Base-by-base conservation (phyloP, 2,888 invertebrate species). In the Aporophyla lueneburgensis region DNA sequence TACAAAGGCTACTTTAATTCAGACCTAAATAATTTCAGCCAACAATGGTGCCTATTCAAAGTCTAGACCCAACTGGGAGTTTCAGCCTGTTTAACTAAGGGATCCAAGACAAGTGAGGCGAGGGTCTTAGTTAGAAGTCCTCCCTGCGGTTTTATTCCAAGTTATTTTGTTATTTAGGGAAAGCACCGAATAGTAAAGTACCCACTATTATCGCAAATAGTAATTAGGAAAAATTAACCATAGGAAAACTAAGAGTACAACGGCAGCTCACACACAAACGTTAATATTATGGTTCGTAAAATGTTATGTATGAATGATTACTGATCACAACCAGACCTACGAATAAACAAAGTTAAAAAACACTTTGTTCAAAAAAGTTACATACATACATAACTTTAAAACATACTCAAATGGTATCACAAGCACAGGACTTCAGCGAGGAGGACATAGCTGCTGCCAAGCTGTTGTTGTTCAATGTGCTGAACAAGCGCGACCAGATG, bases 1-100 rank as follows among this genome's bases (percentile, higher is more conserved):
- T 43, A 71, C 71, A 77, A 77, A 84, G 16, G 63, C 67, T 80
- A 71, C 63, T 77, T 71, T 71, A 81, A 81, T 70, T 84, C 63
- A 59, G 69, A 76, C 70, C 76, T 68, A 61, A 76, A 84, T 84
- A 78, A 84, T 84, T 83, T 76, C 46, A 75, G 51, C 49, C 53
- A 75, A 78, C 85, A 78, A 74, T 77, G 70, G 78, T 33, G 61
- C 19, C 74, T 83, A 71, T 83, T 80, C 78, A 76, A 74, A 78
- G 80, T 80, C 83, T 77, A 68, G 76, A 71, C 67, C 78, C 78
- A n/a, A 76, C 63, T 63, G 80, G 67, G 69, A 76, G 21, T 76
- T 78, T 70, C 43, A 81, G 75, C 66, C 54, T 80, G 70, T 83
- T 80, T 83, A 71, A 68, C 80, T 82, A 82, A 76, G 12, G 68